Base-by-base conservation (phyloP, 1,140 invertebrate species). In the Heliothis subflexa region DNA sequence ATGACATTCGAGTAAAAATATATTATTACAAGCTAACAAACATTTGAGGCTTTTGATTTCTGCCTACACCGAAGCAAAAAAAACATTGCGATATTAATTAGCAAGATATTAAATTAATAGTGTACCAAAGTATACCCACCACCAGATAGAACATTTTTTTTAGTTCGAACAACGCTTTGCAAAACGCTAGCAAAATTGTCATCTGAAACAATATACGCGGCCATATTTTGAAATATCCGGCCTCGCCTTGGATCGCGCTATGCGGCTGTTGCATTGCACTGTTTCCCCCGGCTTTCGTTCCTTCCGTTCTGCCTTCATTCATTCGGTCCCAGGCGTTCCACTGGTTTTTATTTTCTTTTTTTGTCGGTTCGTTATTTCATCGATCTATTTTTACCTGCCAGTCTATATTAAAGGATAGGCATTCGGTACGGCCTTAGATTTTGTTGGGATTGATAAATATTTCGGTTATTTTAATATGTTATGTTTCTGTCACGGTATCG, bases 221-320 rank as follows among this genome's bases (percentile, higher is more conserved):
- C 62, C 40, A 66, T 66, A 66, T 70, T 70, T 52, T 50, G 66
- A 52, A 47, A 70, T 50, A 70, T 70, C 66, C 66, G 47, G 66
- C 47, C 21, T 50, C 45, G 45, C 16, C 49, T 50, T 14, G 66
- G 45, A 68, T 50, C 10, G 16, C 16, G 16, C 40, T 47, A n/a
- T 64, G 62, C 40, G 33, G 40, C 62, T 66, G 62, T 66, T 66
- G 62, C 62, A 66, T 66, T 21, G 7, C 55, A 28, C 55, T 25
- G 55, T 59, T 59, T 66, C 40, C n/a, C 40, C 40, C 62, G 62
- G 40, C 62, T 66, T 47, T 66, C 16, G 40, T 66, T 66, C 62
- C 62, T 66, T 66, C 62, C 62, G 62, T 47, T 66, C 62, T 18
- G 62, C n/a, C 16, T 66, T 66, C 40, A 47, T 18, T 66, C 62